These are phyloP conservation scores for Autographa pulchrina DNA, from an alignment of 2,888 invertebrate genomes.

Conservation along the genomic window DNA sequence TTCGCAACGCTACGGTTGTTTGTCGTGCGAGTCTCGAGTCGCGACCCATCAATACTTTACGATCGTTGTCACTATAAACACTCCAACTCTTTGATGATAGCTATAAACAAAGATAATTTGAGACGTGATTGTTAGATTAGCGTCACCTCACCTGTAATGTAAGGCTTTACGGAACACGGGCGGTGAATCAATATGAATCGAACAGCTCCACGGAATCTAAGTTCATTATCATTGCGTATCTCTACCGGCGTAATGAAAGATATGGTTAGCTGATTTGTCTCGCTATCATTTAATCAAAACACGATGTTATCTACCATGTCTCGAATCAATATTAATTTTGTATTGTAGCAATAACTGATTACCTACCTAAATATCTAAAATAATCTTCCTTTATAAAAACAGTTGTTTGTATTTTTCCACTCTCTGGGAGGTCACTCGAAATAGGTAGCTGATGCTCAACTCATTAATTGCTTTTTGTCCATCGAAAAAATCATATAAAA, in stretches of 20 bases:
- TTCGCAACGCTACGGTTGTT: constrained; percentile 57
- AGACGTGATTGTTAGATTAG: constrained; percentile 12
- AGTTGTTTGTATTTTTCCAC: constrained; percentile 24
- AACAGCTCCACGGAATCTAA: constrained; percentile 10
- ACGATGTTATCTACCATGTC: not conserved
- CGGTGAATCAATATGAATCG: constrained; percentile 42
- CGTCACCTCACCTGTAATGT: not conserved
- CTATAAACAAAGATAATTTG: constrained; percentile 28
- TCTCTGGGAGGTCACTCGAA: constrained; percentile 35
- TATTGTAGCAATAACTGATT: constrained; percentile 14
- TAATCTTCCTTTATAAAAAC: constrained; percentile 27
- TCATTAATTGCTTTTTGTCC: not conserved
- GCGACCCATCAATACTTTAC: constrained; percentile 43
- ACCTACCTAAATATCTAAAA: constrained; percentile 37
- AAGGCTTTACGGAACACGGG: not conserved
- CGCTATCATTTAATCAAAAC: not conserved
- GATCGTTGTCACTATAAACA: constrained; percentile 55
- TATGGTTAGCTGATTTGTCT: constrained; percentile 13
- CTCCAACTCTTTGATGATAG: constrained; percentile 46
- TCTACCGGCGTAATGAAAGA: not conserved
- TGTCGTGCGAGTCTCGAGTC: constrained; percentile 35
- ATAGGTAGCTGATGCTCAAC: constrained; percentile 5
- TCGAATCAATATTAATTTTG: not conserved
- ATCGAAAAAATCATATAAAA: constrained; percentile 10
- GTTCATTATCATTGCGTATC: constrained; percentile 13